These are phyloP conservation scores for Drosophila suzukii DNA, from an alignment of 1,140 invertebrate genomes.

Conservation along the genomic window DNA sequence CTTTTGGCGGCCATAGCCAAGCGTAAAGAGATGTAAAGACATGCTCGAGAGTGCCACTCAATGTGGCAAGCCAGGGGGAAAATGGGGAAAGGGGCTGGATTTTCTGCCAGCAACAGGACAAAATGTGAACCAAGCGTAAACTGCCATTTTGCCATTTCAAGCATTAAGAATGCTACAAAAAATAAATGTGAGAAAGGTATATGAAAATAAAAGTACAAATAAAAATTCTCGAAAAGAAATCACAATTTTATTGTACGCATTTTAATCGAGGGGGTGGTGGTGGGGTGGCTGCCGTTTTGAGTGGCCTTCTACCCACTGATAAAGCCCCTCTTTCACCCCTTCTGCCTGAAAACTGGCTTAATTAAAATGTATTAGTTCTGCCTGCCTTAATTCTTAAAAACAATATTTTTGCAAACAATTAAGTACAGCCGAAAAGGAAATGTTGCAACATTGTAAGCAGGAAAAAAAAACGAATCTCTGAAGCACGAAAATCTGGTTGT, in stretches of 20 bases:
- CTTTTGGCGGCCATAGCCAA: conserved; percentile 52
- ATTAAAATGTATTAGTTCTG: conserved; percentile 58
- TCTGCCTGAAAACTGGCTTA: conserved; percentile 48
- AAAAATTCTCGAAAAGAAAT: conserved; percentile 60
- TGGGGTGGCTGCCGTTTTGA: conserved; percentile 34
- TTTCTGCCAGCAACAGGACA: conserved; percentile 48
- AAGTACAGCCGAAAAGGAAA: conserved; percentile 8
- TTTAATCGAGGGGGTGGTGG: conserved; percentile 38
- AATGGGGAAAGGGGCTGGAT: conserved; percentile 14
- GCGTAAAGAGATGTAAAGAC: conserved; percentile 82
- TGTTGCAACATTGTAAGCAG: conserved; percentile 29
- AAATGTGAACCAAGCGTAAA: conserved; percentile 79
- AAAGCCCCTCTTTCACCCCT: conserved; percentile 11
- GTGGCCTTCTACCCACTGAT: conserved; percentile 34
- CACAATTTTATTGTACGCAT: conserved; percentile 72
- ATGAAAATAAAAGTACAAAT: conserved; percentile 9
- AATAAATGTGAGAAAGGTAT: conserved; percentile 23
- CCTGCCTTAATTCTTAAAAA: conserved; percentile 54
- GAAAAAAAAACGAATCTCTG: not conserved
- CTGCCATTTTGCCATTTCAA: conserved; percentile 76
- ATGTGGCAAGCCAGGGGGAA: conserved; percentile 56
- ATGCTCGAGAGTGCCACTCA: conserved; percentile 75
- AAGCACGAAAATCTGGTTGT: conserved; percentile 5
- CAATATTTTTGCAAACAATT: conserved; percentile 31
- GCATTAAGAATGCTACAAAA: conserved; percentile 41